Conservation (phyloP, 2,113 vertebrate genomes). For the Silurus glanis region DNA sequence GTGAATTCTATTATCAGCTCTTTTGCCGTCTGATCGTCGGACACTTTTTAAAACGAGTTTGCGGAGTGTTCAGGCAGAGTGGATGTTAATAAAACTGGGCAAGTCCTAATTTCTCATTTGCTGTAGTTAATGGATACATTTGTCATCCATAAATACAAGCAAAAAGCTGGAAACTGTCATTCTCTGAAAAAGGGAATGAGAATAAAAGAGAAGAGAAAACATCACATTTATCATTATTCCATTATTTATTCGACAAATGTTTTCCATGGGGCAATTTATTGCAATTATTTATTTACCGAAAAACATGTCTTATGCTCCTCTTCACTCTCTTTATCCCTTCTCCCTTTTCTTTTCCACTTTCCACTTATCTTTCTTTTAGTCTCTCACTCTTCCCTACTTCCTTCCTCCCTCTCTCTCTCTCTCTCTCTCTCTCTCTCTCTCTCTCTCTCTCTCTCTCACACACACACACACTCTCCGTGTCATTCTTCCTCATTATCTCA, state of each 20-base stretch:
- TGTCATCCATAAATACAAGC: slow-evolving; percentile 17
- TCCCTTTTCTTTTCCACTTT: not conserved
- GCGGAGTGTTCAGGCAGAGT: not conserved
- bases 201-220: not conserved
- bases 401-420: not conserved
- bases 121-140: slow-evolving; percentile 2
- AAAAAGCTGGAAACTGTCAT: not conserved
- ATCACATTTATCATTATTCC: slow-evolving; percentile 18
- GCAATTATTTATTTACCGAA: not conserved
- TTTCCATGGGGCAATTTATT: not conserved
- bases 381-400: no score
- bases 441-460: not conserved
- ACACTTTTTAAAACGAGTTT: not conserved
- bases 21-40: not conserved
- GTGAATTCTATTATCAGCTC: not conserved
- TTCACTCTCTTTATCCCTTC: not conserved
- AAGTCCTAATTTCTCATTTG: slow-evolving; percentile 18
- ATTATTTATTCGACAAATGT: slow-evolving; percentile 7
- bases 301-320: not conserved
- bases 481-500: not conserved
- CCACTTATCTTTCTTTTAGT: no score
- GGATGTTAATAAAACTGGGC: not conserved
- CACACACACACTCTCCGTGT: not conserved
- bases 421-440: not conserved
- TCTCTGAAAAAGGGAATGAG: not conserved